These are phyloP conservation scores for Nomada ruficornis DNA, from an alignment of 2,888 invertebrate species.

Conservation along the genomic window DNA sequence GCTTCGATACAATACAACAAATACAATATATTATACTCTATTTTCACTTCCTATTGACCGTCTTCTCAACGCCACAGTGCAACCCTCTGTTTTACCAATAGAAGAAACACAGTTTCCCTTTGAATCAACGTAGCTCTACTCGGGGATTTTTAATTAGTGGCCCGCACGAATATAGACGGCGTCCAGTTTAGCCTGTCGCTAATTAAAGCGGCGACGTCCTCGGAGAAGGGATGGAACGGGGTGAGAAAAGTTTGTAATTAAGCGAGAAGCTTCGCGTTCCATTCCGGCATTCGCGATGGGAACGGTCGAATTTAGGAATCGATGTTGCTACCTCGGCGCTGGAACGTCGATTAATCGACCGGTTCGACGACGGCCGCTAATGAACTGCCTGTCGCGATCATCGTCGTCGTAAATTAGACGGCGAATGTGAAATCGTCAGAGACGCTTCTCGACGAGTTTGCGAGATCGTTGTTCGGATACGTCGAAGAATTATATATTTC, in stretches of 20 bases:
- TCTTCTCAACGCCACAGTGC: too few relatives aligned
- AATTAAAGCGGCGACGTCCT: slow-evolving; percentile 12
- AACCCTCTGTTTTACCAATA: too few relatives aligned
- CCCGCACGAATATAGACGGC: background rate
- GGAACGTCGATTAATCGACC: slow-evolving; percentile 43
- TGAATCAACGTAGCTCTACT: background rate
- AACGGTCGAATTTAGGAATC: slow-evolving; percentile 22
- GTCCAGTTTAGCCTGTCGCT: slow-evolving; percentile 12
- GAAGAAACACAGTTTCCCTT: background rate
- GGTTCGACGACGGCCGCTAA: slow-evolving; percentile 25
- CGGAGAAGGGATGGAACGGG: background rate
- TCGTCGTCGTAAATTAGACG: slow-evolving; percentile 41
- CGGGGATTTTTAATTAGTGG: slow-evolving; percentile 25
- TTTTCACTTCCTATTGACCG: too few relatives aligned
- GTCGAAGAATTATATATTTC: background rate
- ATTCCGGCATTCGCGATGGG: background rate
- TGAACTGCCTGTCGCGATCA: slow-evolving; percentile 36
- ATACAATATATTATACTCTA: too few relatives aligned
- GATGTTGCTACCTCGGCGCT: background rate
- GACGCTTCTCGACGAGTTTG: background rate
- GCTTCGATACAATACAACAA: too few relatives aligned
- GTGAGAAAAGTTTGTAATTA: slow-evolving; percentile 21
- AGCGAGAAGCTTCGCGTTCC: slow-evolving; percentile 4
- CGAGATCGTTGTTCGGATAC: too few relatives aligned
- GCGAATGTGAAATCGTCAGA: slow-evolving; percentile 15